Conservation (phyloP, 1,140 invertebrate genomes). For the Akabosia matsudoensis region DNA sequence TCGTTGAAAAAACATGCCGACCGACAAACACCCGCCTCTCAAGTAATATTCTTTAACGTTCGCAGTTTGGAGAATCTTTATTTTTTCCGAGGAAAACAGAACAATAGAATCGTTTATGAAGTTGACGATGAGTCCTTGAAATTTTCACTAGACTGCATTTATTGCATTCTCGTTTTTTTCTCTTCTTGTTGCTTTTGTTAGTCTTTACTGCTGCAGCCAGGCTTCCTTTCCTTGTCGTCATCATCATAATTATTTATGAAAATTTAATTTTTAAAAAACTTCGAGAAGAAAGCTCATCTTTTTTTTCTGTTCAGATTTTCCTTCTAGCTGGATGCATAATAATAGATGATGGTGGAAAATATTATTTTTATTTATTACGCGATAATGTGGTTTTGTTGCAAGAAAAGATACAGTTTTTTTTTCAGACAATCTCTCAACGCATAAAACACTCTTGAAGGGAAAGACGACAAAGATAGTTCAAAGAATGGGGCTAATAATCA, state of each 20-base stretch:
- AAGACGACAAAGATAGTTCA: neutral
- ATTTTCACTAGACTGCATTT: neutral
- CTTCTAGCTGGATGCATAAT: constrained; percentile 1
- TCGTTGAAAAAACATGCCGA: neutral
- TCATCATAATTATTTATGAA: constrained; percentile 19
- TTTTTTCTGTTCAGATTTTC: neutral
- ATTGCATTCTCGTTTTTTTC: neutral
- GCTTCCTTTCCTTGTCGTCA: too few relatives aligned
- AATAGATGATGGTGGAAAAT: neutral
- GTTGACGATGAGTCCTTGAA: neutral
- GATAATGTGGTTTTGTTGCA: neutral
- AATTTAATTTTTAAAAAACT: constrained; percentile 22
- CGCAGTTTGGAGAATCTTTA: too few relatives aligned
- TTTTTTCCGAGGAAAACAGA: too few relatives aligned
- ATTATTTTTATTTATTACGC: neutral
- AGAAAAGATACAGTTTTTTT: neutral
- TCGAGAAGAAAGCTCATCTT: neutral
- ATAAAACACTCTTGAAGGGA: constrained; percentile 3
- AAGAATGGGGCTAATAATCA: constrained; percentile 25
- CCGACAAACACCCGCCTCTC: too few relatives aligned
- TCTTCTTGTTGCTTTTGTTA: neutral
- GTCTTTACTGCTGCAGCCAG: too few relatives aligned
- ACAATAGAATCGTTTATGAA: neutral
- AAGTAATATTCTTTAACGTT: too few relatives aligned
- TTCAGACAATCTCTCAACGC: too few relatives aligned